Evolutionary conservation across 1,140 invertebrate genomes (phyloP).

Genomic region (Periplaneta americana): DNA sequence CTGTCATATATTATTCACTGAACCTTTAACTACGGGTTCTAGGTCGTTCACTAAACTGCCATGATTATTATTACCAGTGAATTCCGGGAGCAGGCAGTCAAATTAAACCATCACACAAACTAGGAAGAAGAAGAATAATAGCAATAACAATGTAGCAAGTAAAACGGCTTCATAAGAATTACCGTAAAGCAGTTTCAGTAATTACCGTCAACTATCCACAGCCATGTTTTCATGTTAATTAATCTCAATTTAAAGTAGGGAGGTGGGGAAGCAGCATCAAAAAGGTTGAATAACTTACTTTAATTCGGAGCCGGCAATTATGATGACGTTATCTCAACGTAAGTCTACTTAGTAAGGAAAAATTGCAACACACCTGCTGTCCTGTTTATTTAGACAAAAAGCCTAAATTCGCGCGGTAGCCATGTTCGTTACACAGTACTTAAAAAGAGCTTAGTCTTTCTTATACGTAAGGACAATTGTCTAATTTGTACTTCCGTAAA

Average conservation of each 20-base stretch:
- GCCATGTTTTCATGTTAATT: neutral
- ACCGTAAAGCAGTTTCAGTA: neutral
- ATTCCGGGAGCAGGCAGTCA: neutral
- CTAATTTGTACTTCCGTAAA: too few species aligned
- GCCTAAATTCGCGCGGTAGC: neutral
- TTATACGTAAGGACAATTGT: too few species aligned
- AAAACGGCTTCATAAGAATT: neutral
- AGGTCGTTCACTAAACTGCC: neutral
- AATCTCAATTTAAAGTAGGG: neutral
- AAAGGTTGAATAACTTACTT: neutral
- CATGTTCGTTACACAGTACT: neutral
- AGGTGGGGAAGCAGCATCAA: neutral
- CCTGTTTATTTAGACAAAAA: neutral
- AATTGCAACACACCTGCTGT: neutral
- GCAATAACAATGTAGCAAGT: neutral
- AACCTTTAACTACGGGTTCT: too few species aligned
- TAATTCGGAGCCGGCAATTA: neutral
- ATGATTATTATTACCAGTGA: neutral
- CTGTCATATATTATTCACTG: too few species aligned
- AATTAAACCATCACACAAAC: neutral
- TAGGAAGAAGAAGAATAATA: neutral
- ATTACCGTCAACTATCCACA: neutral
- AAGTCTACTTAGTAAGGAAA: neutral
- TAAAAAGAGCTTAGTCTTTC: too few species aligned
- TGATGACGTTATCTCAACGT: neutral